Evolutionary conservation across 2,888 invertebrate species (phyloP).

Genomic region (Lasioglossum vierecki): DNA sequence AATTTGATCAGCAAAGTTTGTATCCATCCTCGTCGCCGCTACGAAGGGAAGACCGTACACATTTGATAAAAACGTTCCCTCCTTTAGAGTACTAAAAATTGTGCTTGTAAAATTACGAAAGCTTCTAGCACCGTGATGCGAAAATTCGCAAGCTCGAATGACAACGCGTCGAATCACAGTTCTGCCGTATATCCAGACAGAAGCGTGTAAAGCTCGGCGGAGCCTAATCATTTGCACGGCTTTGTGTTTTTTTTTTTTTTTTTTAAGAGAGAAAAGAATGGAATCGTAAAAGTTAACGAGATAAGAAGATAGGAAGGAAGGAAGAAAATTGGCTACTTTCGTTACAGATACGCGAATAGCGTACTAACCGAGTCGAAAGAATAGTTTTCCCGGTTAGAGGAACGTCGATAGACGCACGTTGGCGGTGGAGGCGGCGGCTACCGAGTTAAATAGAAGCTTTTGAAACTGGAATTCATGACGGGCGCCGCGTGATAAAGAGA

Average conservation of each 20-base stretch:
- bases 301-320: background rate
- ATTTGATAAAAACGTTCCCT: background rate
- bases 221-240: background rate
- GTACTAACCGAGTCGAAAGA: background rate
- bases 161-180: slow-evolving; percentile 5
- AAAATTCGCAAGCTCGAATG: background rate
- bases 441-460: slow-evolving; percentile 39
- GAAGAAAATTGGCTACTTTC: background rate
- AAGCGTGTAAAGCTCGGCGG: background rate
- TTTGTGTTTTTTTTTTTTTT: background rate
- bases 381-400: slow-evolving; percentile 9
- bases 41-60: background rate
- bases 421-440: background rate
- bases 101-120: background rate
- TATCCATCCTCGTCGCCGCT: background rate
- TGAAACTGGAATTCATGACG: slow-evolving; percentile 28
- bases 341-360: background rate
- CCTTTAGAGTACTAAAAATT: background rate
- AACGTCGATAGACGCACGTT: background rate
- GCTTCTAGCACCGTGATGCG: background rate
- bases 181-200: background rate
- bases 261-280: background rate
- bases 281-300: slow-evolving; percentile 20
- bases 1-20: no score
- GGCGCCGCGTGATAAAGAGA: slow-evolving; percentile 50